Base-by-base conservation (phyloP, 2,113 vertebrate species). In the Neotoma lepida region DNA sequence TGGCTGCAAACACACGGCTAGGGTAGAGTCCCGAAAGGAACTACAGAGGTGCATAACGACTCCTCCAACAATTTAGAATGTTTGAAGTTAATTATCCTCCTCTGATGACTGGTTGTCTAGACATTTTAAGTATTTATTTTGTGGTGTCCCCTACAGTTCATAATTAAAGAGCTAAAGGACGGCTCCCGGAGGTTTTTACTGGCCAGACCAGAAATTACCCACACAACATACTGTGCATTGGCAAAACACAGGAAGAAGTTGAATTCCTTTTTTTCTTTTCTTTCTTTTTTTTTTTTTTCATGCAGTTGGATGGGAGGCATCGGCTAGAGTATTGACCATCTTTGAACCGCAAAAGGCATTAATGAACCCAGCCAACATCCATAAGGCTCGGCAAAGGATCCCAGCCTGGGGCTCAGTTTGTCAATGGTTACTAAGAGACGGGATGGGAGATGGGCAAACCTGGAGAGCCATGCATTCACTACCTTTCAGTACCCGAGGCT, bases 51-150 rank as follows among this genome's bases (percentile, higher is more conserved):
- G 97, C 96, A 93, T 97, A 98, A 98, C 91, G 97, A 97, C 97
- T 97, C 97, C 96, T 97, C 96, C 97, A 97, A 97, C 97, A 95
- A 97, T 97, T 96, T 96, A 95, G 91, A 97, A 97, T 97, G 97
- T 98, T 96, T 98, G 97, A 98, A 97, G 97, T 97, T 97, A 98
- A 98, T 98, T 97, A 97, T 97, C 97, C 96, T 94, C 94, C 97
- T 97, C 97, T 97, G 97, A 97, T 98, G 97, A 98, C 97, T 98
- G 97, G 96, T 97, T 98, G 97, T 98, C 97, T 98, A 97, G 98
- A 98, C 97, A 97, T 98, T 97, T 98, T 97, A 98, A 98, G 97
- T 98, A 98, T 98, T 98, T 98, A 97, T 97, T 98, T 97, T 98
- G 98, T 98, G 97, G 98, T 98, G 96, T 98, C 97, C 96, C 97